Percentiles rank a stretch among this genome's conserved stretches.
Evolutionary conservation across 2,888 invertebrate species (phyloP).

Genomic region (Drosophila robusta): DNA sequence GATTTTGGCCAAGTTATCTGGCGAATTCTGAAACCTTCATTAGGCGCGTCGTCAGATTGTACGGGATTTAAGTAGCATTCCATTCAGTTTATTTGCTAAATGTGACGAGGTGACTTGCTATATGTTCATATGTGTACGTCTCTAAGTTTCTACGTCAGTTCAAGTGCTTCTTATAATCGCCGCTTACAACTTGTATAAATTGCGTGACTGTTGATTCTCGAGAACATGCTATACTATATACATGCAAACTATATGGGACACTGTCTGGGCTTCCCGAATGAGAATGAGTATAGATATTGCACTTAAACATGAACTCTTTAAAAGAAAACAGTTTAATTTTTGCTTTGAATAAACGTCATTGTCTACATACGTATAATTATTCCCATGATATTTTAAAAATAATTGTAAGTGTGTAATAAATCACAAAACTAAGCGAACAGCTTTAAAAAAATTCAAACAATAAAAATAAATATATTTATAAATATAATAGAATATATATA

Average conservation of each 20-base stretch:
- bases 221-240: conserved; percentile 18
- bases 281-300: conserved; percentile 3
- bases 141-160: conserved; percentile 39
- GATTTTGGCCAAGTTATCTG: conserved; percentile 36
- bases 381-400: too few relatives aligned
- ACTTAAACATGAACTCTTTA: too few relatives aligned
- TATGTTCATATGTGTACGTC: too few relatives aligned
- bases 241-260: conserved; percentile 9
- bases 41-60: conserved; percentile 45
- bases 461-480: too few relatives aligned
- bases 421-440: too few relatives aligned
- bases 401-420: neutral
- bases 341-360: neutral
- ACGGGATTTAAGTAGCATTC: conserved; percentile 35
- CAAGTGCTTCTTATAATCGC: conserved; percentile 66
- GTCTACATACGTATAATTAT: too few relatives aligned
- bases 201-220: conserved; percentile 65
- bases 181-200: conserved; percentile 49
- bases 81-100: conserved; percentile 23
- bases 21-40: conserved; percentile 69
- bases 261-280: conserved; percentile 16
- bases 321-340: too few relatives aligned
- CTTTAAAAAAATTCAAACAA: too few relatives aligned
- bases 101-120: conserved; percentile 34
- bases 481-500: too few relatives aligned